Percentiles rank a stretch among this genome's conserved stretches.
Evolutionary conservation across 2,797 vertebrate genomes (phyloP).

Genomic region (Perodicticus potto): DNA sequence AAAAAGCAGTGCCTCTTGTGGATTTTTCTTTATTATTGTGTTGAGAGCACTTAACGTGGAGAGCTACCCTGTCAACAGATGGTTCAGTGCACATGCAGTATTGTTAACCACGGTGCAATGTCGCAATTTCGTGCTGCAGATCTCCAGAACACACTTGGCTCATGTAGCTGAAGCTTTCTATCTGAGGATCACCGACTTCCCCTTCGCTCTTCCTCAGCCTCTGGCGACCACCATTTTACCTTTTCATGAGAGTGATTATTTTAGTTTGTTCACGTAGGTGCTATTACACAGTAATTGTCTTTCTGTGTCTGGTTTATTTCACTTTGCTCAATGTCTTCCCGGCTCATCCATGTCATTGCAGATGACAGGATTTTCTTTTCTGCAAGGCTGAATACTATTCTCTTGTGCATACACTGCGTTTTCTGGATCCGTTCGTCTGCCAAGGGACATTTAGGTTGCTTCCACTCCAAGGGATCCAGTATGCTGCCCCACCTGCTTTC

Average conservation of each 20-base stretch:
- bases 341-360: not conserved
- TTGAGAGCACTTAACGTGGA: no score
- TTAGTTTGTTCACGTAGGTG: not conserved
- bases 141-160: not conserved
- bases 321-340: not conserved
- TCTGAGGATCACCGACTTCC: not conserved
- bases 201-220: not conserved
- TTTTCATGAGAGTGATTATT: not conserved
- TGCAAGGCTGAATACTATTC: not conserved
- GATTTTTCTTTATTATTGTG: not conserved
- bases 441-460: not conserved
- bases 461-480: not conserved
- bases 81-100: not conserved
- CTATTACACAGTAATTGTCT: not conserved
- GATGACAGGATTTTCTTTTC: not conserved
- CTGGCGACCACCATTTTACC: not conserved
- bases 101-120: not conserved
- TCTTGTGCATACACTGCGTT: not conserved
- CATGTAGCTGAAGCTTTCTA: not conserved
- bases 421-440: not conserved
- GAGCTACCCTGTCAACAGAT: not conserved
- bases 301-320: not conserved
- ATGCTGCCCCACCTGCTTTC: no score
- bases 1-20: not conserved
- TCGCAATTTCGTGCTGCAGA: not conserved